Evolutionary conservation across 1,140 invertebrate genomes (phyloP).

Genomic region (Drosophila dunni): DNA sequence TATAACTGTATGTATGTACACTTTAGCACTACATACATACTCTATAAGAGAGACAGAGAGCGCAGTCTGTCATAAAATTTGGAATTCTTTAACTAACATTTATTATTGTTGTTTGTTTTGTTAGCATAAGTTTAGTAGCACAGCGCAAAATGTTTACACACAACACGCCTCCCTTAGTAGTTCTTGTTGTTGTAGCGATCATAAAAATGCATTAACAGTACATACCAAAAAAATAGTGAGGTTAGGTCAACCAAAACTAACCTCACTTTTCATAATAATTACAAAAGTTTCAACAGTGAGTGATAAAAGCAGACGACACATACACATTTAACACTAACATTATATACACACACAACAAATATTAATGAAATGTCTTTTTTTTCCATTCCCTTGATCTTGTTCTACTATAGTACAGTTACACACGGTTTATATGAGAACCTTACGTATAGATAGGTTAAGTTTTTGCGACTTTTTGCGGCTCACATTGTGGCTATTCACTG

Average conservation of each 20-base stretch:
- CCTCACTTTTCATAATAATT: neutral
- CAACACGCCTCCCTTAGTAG: conserved; percentile 18
- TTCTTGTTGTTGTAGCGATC: neutral
- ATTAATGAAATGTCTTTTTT: conserved; percentile 19
- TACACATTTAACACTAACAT: neutral
- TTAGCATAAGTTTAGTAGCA: conserved; percentile 72
- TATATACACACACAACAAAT: conserved; percentile 20
- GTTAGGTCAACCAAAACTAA: neutral
- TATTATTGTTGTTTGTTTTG: conserved; percentile 60
- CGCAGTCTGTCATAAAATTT: conserved; percentile 49
- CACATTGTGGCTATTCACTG: no score
- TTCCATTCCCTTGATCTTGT: neutral
- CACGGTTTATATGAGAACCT: neutral
- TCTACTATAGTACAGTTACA: neutral
- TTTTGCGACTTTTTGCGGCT: no score
- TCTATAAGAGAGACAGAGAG: conserved; percentile 21
- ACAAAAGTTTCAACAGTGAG: neutral
- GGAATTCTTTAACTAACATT: conserved; percentile 66
- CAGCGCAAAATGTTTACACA: conserved; percentile 62
- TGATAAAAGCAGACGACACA: conserved; percentile 4
- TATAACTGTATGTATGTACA: conserved; percentile 5
- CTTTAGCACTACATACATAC: conserved; percentile 1
- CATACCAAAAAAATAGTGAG: neutral
- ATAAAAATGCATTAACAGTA: conserved; percentile 3
- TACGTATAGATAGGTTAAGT: conserved; percentile 1